Evolutionary conservation across 2,113 vertebrate species (phyloP), one percentile per base, ranked within the genome.

Genomic region (Herpailurus yagouaroundi): DNA sequence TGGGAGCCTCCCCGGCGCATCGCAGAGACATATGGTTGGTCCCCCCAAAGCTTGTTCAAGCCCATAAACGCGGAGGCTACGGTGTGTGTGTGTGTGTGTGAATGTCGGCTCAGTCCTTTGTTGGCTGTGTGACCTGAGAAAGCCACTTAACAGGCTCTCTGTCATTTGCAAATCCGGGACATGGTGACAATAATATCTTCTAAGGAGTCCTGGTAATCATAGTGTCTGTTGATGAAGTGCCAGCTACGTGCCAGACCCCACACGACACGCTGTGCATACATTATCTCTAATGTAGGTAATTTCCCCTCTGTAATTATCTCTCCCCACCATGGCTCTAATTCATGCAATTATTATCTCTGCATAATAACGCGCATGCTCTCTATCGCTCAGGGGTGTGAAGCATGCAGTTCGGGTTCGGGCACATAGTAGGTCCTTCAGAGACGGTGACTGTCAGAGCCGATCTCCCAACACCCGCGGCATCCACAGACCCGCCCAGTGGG

Each of bases 351-450:
- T 88, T 52, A 90, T 50, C 81, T 15, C 89, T 73, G 4, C 1
- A 13, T 85, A 71, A 77, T 31, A 68, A 89, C 4, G 31, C 36
- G 55, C 79, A 36, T 16, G 23, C 76, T 73, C 76, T 11, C 41
- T 23, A 41, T 52, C 21, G 81, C 63, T 93, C 52, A 29, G 0
- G 15, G 80, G 12, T 21, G 19, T 66, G 60, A 79, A 74, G 2
- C 5, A 21, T 2, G 19, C 64, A 15, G 23, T 57, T 45, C 7
- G 9, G 48, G 33, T 13, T 12, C 4, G 0, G 25, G 63, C 81
- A n/a, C 92, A 66, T 5, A 95, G 96, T 91, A 93, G 95, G 95
- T 45, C 63, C 31, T 71, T 63, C 33, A 52, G 12, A 71, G 27
- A 60, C 1, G 7, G 15, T 6, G 57, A 63, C 18, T 29, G 18